Conservation (phyloP, 2,113 vertebrate genomes). For the Capra hircus region DNA sequence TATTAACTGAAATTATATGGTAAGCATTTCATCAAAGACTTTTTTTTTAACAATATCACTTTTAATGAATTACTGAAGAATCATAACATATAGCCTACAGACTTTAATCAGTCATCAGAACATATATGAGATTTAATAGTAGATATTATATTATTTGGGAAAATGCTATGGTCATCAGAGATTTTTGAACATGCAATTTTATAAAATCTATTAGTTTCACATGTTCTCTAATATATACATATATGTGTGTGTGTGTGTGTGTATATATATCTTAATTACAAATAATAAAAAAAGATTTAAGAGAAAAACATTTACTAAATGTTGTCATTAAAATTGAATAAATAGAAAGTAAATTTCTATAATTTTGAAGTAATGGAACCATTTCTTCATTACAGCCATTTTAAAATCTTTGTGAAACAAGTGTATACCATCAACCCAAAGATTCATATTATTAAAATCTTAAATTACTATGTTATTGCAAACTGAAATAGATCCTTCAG, state of each 20-base stretch:
- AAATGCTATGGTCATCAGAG: background rate
- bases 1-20: background rate
- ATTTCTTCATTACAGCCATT: background rate
- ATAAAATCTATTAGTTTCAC: background rate
- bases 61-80: background rate
- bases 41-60: background rate
- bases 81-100: background rate
- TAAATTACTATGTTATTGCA: background rate
- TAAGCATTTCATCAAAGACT: background rate
- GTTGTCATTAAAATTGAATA: background rate
- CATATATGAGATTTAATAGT: background rate
- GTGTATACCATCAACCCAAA: background rate
- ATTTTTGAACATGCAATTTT: background rate
- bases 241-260: too few species aligned
- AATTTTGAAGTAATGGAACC: background rate
- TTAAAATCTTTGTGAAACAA: background rate
- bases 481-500: background rate
- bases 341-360: background rate
- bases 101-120: background rate
- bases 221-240: background rate
- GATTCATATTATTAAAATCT: background rate
- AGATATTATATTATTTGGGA: background rate
- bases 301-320: background rate
- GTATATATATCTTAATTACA: background rate
- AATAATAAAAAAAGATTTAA: background rate